These are phyloP conservation scores for Leguminivora glycinivorella DNA, from an alignment of 1,140 invertebrate species.

Conservation along the genomic window DNA sequence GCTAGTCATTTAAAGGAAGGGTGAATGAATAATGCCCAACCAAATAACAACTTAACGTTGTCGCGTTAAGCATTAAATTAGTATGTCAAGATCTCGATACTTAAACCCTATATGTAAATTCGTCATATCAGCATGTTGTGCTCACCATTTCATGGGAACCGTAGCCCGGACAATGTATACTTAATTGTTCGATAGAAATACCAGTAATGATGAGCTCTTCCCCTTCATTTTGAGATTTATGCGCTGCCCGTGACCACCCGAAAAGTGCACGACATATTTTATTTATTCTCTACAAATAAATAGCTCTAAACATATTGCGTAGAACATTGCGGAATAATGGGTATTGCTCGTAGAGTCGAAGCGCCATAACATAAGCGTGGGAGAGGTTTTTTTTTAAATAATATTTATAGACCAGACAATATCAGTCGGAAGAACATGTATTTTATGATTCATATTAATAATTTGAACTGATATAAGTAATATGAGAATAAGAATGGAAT, in stretches of 20 bases:
- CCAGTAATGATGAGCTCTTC: slow-evolving; percentile 65
- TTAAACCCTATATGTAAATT: not conserved
- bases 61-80: slow-evolving; percentile 3
- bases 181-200: slow-evolving; percentile 75
- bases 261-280: slow-evolving; percentile 66
- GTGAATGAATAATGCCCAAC: not conserved
- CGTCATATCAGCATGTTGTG: slow-evolving; percentile 47
- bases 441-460: not conserved
- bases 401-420: no score
- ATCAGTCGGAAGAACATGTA: not conserved
- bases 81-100: not conserved
- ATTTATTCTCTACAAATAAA: slow-evolving; percentile 64
- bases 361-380: slow-evolving; percentile 57
- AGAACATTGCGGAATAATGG: slow-evolving; percentile 52
- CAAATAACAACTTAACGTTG: not conserved
- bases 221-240: slow-evolving; percentile 63
- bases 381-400: slow-evolving; percentile 41
- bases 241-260: slow-evolving; percentile 57
- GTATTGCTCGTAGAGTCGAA: slow-evolving; percentile 41
- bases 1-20: not conserved
- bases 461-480: not conserved
- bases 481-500: not conserved
- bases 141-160: slow-evolving; percentile 74
- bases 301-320: slow-evolving; percentile 71
- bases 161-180: slow-evolving; percentile 63